Base-by-base conservation (phyloP, 2,113 vertebrate species). In the Xenus cinereus region DNA sequence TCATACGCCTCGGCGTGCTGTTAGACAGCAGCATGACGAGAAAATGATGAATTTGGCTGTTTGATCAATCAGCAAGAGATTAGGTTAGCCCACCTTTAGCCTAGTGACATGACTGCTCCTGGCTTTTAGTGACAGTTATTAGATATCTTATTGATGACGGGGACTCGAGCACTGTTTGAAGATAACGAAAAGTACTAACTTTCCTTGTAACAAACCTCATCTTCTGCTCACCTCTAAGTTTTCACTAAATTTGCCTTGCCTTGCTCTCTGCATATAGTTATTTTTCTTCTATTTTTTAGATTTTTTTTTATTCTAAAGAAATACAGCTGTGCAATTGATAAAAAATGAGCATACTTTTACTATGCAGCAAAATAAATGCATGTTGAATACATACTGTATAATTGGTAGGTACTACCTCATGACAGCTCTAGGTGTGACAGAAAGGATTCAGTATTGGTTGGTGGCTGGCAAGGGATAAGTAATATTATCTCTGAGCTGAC, bases 41-140 rank as follows among this genome's bases (percentile, higher is more conserved):
- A 87, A 84, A 93, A 93, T 91, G 77, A 96, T 89, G 73, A 82
- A 92, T 96, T 94, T 86, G 84, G 54, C 39, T 87, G 33, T 91
- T 95, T 56, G 54, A 81, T 84, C 84, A 90, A 92, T 92, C 87
- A 92, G 37, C 0, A 2, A 90, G 79, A 75, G 72, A 88, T 92
- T 93, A 97, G 45, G 37, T 71, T 93, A 62, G 46, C 18, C 73
- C 48, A 57, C 33, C 4, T 93, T 93, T 82, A 88, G 69, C 69
- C 60, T 41, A 46, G 59, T 86, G 66, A 89, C 53, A 71, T 48
- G 7, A 39, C 73, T 87, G 73, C 62, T 93, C n/a, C 59, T 53
- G 62, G 66, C 46, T 88, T 8, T 67, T 72, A 57, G 69, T 24
- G 76, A 48, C 84, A 94, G 24, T 41, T 93, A 82, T 89, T 80